Evolutionary conservation across 2,888 invertebrate genomes (phyloP).

Genomic region (Agrypnus murinus): DNA sequence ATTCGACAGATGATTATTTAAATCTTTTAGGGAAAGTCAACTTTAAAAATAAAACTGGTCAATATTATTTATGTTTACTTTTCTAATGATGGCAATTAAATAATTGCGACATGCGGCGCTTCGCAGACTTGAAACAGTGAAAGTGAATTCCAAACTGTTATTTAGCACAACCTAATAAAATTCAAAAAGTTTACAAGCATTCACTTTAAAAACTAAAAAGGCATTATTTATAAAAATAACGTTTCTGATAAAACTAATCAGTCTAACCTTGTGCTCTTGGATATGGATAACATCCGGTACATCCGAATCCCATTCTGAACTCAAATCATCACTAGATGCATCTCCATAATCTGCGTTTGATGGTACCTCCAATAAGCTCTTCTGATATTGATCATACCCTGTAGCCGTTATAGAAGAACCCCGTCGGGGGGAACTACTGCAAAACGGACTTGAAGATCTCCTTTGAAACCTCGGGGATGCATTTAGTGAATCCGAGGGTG

Average conservation of each 20-base stretch:
- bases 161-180: constrained; percentile 9
- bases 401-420: constrained; percentile 61
- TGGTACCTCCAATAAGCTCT: constrained; percentile 84
- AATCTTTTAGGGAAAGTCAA: no score
- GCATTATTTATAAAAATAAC: neutral
- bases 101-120: neutral
- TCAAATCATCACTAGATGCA: constrained; percentile 92
- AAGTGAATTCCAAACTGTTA: constrained; percentile 1
- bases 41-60: no score
- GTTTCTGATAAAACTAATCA: constrained; percentile 26
- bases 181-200: neutral
- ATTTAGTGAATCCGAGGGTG: constrained; percentile 58
- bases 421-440: constrained; percentile 55
- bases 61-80: neutral
- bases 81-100: neutral
- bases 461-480: constrained; percentile 43
- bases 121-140: neutral
- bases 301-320: constrained; percentile 94
- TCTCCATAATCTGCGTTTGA: constrained; percentile 88
- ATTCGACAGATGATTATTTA: no score
- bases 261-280: constrained; percentile 61
- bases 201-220: neutral
- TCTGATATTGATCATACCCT: constrained; percentile 87
- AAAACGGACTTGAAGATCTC: constrained; percentile 60
- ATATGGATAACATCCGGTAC: constrained; percentile 73